These are phyloP conservation scores for Pyrgilauda ruficollis DNA, from an alignment of 2,113 vertebrate species.

Conservation along the genomic window DNA sequence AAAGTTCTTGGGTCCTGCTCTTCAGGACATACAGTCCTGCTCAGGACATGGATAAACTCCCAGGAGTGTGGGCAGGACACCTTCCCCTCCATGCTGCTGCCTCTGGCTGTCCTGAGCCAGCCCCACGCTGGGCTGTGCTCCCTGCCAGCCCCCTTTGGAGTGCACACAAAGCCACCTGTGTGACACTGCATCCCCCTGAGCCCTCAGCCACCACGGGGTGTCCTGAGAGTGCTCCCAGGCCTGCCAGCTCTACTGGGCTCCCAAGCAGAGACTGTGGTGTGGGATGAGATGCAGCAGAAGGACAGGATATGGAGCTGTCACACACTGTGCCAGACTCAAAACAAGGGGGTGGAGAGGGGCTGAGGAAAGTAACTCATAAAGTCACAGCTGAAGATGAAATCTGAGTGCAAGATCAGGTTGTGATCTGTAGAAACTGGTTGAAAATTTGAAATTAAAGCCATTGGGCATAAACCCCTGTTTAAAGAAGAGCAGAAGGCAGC, in stretches of 20 bases:
- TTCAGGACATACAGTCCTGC: not conserved
- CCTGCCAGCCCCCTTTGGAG: not conserved
- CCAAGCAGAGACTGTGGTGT: fast-evolving
- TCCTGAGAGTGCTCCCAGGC: not conserved
- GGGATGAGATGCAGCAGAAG: not conserved
- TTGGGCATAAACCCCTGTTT: not conserved
- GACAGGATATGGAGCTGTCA: not conserved
- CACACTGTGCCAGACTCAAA: not conserved
- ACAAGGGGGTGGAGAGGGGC: not conserved
- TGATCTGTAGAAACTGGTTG: not conserved
- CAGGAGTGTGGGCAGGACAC: not conserved
- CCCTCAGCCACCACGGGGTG: not conserved
- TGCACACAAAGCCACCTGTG: not conserved
- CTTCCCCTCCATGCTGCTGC: fast-evolving
- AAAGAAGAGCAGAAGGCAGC: not conserved
- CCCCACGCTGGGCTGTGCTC: not conserved
- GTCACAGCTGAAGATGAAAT: not conserved
- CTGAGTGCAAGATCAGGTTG: not conserved
- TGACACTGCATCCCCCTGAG: not conserved
- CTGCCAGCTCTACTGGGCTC: not conserved
- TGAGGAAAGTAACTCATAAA: not conserved
- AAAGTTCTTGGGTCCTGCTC: not conserved
- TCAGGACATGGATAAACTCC: not conserved
- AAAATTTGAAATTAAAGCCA: not conserved
- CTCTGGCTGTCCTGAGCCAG: not conserved